Conservation (phyloP, 1,140 invertebrate species). For the Metaphire vulgaris region DNA sequence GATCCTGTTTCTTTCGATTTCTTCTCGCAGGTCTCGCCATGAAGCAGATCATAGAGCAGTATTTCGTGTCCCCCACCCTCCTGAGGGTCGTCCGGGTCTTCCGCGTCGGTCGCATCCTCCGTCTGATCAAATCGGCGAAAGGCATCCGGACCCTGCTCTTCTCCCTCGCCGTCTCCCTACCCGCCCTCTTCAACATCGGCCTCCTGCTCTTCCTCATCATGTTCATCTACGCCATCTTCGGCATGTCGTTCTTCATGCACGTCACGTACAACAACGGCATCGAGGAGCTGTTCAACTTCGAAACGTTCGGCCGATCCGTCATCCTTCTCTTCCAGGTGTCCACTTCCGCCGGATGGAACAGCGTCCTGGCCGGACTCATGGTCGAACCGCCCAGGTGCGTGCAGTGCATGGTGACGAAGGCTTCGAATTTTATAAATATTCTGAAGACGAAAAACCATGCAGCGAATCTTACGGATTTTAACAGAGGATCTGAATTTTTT, state of each 20-base stretch:
- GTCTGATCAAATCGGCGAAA: constrained; percentile 88
- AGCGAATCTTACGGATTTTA: too few relatives aligned
- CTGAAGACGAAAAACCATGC: too few relatives aligned
- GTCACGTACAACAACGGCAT: constrained; percentile 86
- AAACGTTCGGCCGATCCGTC: constrained; percentile 96
- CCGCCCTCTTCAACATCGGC: constrained; percentile 96
- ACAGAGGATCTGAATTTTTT: too few relatives aligned
- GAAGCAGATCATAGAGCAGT: constrained; percentile 20
- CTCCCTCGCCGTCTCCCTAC: constrained; percentile 93
- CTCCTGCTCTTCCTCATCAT: constrained; percentile 93
- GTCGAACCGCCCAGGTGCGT: constrained; percentile 63
- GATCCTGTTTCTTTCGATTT: neutral
- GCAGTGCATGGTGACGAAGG: too few relatives aligned
- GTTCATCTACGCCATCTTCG: constrained; percentile 98
- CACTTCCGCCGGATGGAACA: constrained; percentile 94
- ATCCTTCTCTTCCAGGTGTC: constrained; percentile 74
- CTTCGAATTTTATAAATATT: too few relatives aligned
- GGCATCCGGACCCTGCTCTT: constrained; percentile 93
- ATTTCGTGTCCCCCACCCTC: constrained; percentile 82
- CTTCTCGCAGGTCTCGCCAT: constrained; percentile 23
- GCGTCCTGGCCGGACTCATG: constrained; percentile 88
- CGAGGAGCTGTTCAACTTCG: constrained; percentile 95
- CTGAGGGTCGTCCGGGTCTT: constrained; percentile 93
- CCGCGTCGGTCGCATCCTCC: constrained; percentile 90
- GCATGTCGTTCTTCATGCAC: constrained; percentile 99